Conservation (phyloP, 2,888 invertebrate genomes). For the Rhingia campestris region DNA sequence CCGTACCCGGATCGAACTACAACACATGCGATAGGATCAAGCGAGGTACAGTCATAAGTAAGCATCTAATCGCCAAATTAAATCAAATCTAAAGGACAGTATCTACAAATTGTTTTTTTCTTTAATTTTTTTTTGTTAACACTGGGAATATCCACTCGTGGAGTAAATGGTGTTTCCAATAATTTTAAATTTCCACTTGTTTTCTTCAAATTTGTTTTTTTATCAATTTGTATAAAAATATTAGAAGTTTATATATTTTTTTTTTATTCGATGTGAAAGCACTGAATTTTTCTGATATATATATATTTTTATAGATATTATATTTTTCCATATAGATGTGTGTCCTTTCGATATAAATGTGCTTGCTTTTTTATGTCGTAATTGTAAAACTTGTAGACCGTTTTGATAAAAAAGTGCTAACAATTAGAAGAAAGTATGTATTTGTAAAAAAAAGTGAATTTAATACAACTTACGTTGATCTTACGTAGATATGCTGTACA, state of each 20-base stretch:
- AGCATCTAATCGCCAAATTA: slow-evolving; percentile 84
- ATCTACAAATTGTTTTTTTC: slow-evolving; percentile 63
- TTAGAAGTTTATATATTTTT: slow-evolving; percentile 11
- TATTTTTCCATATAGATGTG: slow-evolving; percentile 48
- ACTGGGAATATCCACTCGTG: slow-evolving; percentile 60
- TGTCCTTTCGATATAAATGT: slow-evolving; percentile 70
- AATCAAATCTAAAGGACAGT: slow-evolving; percentile 73
- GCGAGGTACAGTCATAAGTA: slow-evolving; percentile 95
- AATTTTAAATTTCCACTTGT: slow-evolving; percentile 17
- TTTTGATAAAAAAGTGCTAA: slow-evolving; percentile 28
- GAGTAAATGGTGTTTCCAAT: slow-evolving; percentile 51
- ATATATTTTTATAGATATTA: neutral
- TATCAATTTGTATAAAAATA: slow-evolving; percentile 33
- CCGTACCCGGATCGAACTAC: slow-evolving; percentile 96
- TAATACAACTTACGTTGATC: neutral
- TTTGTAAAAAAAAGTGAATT: slow-evolving; percentile 6
- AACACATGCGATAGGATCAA: slow-evolving; percentile 97
- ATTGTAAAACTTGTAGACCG: neutral
- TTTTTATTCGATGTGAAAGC: slow-evolving; percentile 25
- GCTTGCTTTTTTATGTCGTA: slow-evolving; percentile 58
- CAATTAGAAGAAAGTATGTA: neutral
- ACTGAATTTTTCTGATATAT: neutral
- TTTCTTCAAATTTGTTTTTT: slow-evolving; percentile 3
- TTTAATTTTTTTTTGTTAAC: slow-evolving; percentile 38
- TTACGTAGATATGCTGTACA: neutral